Base-by-base conservation (phyloP, 2,888 invertebrate species). In the Hemithea aestivaria region DNA sequence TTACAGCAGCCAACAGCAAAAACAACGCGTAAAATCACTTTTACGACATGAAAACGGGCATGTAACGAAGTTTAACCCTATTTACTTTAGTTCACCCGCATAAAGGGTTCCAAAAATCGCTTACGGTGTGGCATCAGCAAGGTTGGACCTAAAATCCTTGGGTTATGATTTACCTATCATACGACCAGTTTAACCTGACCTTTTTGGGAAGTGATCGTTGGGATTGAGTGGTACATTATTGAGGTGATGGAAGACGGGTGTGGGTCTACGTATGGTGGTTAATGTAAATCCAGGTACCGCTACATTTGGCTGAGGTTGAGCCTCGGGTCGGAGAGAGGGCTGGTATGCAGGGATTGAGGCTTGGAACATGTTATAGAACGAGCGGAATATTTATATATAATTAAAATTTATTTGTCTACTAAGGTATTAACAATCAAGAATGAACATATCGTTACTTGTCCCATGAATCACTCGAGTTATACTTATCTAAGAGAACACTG, bases 231-330 rank as follows among this genome's bases (percentile, higher is more conserved):
- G 16, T 23, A 20, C n/a, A 20, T 12, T 29, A 23, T 40, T 20
- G 33, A 32, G 20, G 32, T 31, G 27, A 39, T 37, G 27, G 46
- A 35, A 46, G 44, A 34, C 45, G 45, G 39, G 40, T 37, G 37
- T 40, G 31, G 57, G 48, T 64, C 65, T 47, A 39, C 38, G 29
- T 52, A 46, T 49, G 50, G 31, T 64, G 64, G 65, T 51, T 45
- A 27, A 47, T 27, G 40, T 35, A 64, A 64, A 66, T 66, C 69
- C 71, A 65, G 72, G 72, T 65, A 64, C 56, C 51, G 63, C 58
- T 72, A 71, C 72, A 70, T 75, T 75, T 73, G 72, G 69, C 65
- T 53, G 62, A 66, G 70, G 65, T 65, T 69, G 63, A 63, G 62
- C 57, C 55, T 16, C 57, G 44, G 46, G 34, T 45, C 38, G 41